Evolutionary conservation across 2,797 vertebrate genomes (phyloP), one percentile per base, ranked within the genome.

Genomic region (Enoplosus armatus): DNA sequence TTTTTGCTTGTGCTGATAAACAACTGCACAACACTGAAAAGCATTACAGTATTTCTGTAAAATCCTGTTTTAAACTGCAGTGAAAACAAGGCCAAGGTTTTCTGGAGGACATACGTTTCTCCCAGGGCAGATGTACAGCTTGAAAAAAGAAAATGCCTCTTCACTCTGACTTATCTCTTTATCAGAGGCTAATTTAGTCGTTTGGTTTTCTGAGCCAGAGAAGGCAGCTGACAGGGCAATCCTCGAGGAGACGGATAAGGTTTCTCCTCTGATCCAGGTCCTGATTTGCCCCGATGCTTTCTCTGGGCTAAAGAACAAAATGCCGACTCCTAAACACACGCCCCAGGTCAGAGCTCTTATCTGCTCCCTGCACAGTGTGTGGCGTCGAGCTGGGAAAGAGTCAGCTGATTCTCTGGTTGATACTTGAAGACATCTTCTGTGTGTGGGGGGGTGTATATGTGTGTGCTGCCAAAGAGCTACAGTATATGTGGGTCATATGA

Each of bases 161-260:
- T 37, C 11, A 1, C 22, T 62, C 64, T 31, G 7, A 58, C 47
- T 69, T 69, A 78, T 85, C 75, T 76, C 68, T 82, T 45, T 7
- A 80, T 87, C 87, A 75, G 50, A 75, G 76, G 51, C 59, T 77
- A 71, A 89, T 89, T 86, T 48, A 82, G 77, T 54, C 24, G 12
- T 85, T 84, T 75, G 76, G 43, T 70, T 72, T 74, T 55, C 55
- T 68, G 62, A 85, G 80, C 75, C 72, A 61, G 61, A 50, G 53
- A 50, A 75, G 5, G 41, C 68, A 75, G 73, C 61, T 85, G 84
- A 84, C 71, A 41, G 72, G 69, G 29, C 62, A 10, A 74, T 82
- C 79, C 76, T 72, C 3, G 5, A 85, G 56, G 79, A 69, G 59
- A 76, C 14, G 29, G 79, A 81, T 77, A 51, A 71, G 68, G 37